Evolutionary conservation across 1,140 invertebrate genomes (phyloP).

Genomic region (Drosophila repleta): DNA sequence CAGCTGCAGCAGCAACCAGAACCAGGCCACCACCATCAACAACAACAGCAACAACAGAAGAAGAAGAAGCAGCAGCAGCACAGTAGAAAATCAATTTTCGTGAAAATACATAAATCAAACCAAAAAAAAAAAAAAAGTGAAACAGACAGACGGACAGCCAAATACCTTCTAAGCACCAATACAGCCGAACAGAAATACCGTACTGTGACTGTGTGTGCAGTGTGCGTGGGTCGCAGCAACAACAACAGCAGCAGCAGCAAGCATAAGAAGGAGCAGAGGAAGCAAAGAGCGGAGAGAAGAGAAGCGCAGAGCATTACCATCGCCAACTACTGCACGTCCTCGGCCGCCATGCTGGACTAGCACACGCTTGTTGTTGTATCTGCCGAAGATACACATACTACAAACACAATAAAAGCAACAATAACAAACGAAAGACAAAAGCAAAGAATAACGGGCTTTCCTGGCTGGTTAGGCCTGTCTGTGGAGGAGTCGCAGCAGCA

Average conservation of each 20-base stretch:
- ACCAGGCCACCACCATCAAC: constrained; percentile 54
- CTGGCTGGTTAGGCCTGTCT: constrained; percentile 76
- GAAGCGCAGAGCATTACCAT: constrained; percentile 37
- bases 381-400: constrained; percentile 51
- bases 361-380: constrained; percentile 57
- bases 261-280: constrained; percentile 9
- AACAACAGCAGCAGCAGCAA: not conserved
- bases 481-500: constrained; percentile 67
- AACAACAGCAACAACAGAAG: constrained; percentile 13
- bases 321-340: constrained; percentile 38
- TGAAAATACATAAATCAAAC: constrained; percentile 66
- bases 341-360: constrained; percentile 73
- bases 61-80: constrained; percentile 4
- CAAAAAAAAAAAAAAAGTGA: constrained; percentile 50
- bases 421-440: constrained; percentile 7
- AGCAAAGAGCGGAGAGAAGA: constrained; percentile 3
- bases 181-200: not conserved
- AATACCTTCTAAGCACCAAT: constrained; percentile 15
- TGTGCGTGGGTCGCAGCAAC: not conserved
- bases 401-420: constrained; percentile 27
- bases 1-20: constrained; percentile 22
- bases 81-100: constrained; percentile 68
- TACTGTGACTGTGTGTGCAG: not conserved
- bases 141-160: constrained; percentile 25
- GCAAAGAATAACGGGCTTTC: constrained; percentile 37